These are phyloP conservation scores for Dione vanillae DNA, from an alignment of 2,888 invertebrate genomes.

Conservation along the genomic window DNA sequence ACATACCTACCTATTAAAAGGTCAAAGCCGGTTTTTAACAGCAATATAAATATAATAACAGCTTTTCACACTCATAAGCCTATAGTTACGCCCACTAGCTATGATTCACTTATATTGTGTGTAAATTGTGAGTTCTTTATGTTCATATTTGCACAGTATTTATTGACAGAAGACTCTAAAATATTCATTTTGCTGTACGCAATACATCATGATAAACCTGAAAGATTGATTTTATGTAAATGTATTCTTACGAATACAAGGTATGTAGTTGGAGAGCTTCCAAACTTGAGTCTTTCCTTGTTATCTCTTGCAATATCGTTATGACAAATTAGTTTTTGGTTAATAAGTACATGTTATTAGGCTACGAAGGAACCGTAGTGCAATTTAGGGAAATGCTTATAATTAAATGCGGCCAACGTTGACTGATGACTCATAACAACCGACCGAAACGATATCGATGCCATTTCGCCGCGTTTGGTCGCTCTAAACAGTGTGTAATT, in stretches of 20 bases:
- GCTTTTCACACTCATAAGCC: constrained; percentile 23
- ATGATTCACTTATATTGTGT: constrained; percentile 17
- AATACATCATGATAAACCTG: constrained; percentile 9
- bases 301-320: neutral
- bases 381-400: constrained; percentile 25
- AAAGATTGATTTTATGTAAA: constrained; percentile 16
- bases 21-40: neutral
- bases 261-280: neutral
- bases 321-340: neutral
- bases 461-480: constrained; percentile 37
- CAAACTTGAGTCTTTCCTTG: neutral
- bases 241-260: neutral
- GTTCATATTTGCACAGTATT: constrained; percentile 15
- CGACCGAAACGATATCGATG: constrained; percentile 30
- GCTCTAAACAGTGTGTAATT: constrained; percentile 62
- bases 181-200: constrained; percentile 10
- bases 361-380: constrained; percentile 22
- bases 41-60: too few species aligned
- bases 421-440: constrained; percentile 36
- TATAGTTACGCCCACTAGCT: constrained; percentile 13
- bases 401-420: constrained; percentile 22
- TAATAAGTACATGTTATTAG: constrained; percentile 16
- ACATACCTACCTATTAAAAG: neutral
- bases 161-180: neutral
- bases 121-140: constrained; percentile 8